Conservation (phyloP, 1,140 invertebrate genomes). For the Cryptotermes secundus region DNA sequence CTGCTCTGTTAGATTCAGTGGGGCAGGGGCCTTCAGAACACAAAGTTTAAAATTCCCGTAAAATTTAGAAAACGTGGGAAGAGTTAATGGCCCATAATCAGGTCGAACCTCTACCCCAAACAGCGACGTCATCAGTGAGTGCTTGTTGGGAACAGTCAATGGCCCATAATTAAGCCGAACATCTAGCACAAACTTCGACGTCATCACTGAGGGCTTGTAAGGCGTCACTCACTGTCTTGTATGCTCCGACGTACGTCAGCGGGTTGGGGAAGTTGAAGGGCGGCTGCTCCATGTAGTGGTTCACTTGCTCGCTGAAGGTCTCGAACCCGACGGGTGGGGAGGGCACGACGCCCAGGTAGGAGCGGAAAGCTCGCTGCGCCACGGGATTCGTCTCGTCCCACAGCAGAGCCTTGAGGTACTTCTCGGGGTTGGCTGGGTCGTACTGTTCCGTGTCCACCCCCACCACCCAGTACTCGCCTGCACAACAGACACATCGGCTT, state of each 20-base stretch:
- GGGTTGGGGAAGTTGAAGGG: constrained; percentile 87
- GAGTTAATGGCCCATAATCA: too few species aligned
- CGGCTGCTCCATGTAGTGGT: constrained; percentile 72
- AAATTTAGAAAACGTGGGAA: too few species aligned
- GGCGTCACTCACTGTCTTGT: constrained; percentile 69
- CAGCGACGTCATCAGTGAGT: too few species aligned
- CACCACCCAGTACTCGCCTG: constrained; percentile 86
- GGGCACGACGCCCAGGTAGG: constrained; percentile 72
- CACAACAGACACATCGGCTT: constrained; percentile 38
- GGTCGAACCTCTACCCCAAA: too few species aligned
- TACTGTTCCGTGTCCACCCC: constrained; percentile 89
- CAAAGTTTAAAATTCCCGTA: too few species aligned
- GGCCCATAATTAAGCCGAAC: too few species aligned
- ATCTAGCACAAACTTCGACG: too few species aligned
- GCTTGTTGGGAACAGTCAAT: too few species aligned
- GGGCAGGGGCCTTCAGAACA: too few species aligned
- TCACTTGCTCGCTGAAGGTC: constrained; percentile 75
- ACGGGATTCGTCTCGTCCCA: constrained; percentile 58
- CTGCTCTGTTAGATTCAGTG: too few species aligned
- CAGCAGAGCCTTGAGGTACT: constrained; percentile 73
- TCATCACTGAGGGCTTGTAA: too few species aligned
- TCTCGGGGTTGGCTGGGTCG: constrained; percentile 68
- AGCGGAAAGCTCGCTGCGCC: constrained; percentile 62
- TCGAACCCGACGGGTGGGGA: constrained; percentile 65
- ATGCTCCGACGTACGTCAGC: constrained; percentile 63